A percentile compares a stretch with the other conserved stretches of the same genome.
phyloP scores from a whole-genome alignment of 2,113 vertebrate species.

The Trogon surrucura region DNA sequence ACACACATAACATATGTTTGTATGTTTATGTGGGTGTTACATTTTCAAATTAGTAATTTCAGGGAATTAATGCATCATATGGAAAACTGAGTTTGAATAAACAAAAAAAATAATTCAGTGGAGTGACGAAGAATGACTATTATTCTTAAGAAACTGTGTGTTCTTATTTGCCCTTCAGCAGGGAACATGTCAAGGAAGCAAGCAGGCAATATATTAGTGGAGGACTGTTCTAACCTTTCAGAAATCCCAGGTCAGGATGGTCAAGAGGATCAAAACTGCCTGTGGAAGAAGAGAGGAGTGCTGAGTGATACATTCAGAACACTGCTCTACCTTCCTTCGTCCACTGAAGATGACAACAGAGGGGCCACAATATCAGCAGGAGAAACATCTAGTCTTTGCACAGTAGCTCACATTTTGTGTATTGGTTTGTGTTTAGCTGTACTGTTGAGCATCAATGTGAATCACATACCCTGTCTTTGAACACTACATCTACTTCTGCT shows the following conservation, averaged over 20 bases:
- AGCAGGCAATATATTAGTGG: neutral
- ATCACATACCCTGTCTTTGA: neutral
- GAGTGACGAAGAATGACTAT: neutral
- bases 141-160: slow-evolving; percentile 11
- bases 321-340: neutral
- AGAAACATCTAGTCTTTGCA: neutral
- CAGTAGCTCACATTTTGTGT: neutral
- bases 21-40: neutral
- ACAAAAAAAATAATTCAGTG: neutral
- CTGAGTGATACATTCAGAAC: neutral
- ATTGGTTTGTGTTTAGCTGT: neutral
- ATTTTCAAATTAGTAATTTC: neutral
- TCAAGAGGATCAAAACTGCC: neutral
- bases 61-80: neutral
- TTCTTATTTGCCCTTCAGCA: slow-evolving; percentile 1
- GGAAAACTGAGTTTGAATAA: neutral
- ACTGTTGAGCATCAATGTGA: neutral
- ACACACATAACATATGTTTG: neutral
- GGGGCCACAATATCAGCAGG: neutral
- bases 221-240: neutral
- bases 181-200: neutral
- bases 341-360: neutral
- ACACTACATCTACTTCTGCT: neutral
- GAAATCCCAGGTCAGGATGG: neutral
- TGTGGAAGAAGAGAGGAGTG: neutral